Evolutionary conservation across 1,140 invertebrate species (phyloP), one percentile per base, ranked within the genome.

Genomic region (Drosophila bifasciata): DNA sequence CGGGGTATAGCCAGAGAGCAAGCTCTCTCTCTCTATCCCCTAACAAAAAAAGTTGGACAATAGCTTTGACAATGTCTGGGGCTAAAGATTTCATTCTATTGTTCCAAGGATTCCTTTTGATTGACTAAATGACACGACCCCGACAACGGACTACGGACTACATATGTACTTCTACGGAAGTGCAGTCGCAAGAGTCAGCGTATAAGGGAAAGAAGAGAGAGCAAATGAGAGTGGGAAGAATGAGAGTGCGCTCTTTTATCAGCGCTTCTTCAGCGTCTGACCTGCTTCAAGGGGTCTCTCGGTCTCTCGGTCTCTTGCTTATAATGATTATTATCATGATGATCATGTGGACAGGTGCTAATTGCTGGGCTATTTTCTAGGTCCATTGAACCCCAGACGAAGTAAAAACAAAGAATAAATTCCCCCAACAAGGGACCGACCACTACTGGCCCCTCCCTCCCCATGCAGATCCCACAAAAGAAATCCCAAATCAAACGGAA

Each of bases 271-370:
- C 57, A 15, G 52, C 62, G 61, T 51, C 72, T 60, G 60, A 76
- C 66, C 66, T 63, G 61, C 52, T 59, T 59, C 28, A 53, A 15
- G 49, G 21, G 45, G 50, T 23, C 41, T 23, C 41, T 60, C 44
- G 50, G 32, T 36, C 25, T 23, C 11, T 39, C 48, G 45, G 1
- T 25, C 8, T 11, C 32, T 36, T 3, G 3, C 2, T 36, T 36
- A 5, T 13, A 13, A 36, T 5, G 32, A 36, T 36, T 36, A 36
- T 36, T 36, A 58, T 58, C 59, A 39, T 74, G 9, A 74, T 59
- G 13, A 68, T 66, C 49, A 66, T 17, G 53, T n/a, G 74, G 73
- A 70, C 81, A 85, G 81, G 81, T 86, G 80, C 64, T 85, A 85
- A 83, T 73, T 83, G 79, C 58, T 74, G 63, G 21, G 36, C 58